phyloP scores from a whole-genome alignment of 2,888 invertebrate species.

The Nysson spinosus region DNA sequence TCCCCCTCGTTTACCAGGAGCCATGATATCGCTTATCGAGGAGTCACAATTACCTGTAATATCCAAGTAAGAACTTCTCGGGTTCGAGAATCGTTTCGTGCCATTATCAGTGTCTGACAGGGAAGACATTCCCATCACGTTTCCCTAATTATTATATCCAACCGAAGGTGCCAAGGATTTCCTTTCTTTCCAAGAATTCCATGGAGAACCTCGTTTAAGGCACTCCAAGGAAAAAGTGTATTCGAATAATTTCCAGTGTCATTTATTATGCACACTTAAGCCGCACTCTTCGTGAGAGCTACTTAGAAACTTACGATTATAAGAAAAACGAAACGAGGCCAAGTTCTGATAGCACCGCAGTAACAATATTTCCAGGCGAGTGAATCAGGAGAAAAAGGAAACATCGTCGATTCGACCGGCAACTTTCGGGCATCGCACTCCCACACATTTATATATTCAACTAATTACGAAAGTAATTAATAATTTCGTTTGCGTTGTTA shows the following conservation, averaged over 20 bases:
- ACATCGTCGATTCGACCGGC: no score
- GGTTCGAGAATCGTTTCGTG: slow-evolving; percentile 48
- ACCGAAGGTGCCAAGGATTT: slow-evolving; percentile 9
- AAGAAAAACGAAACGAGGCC: neutral
- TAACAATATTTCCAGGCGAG: no score
- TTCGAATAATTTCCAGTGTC: neutral
- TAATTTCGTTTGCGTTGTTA: slow-evolving; percentile 1
- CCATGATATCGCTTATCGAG: slow-evolving; percentile 13
- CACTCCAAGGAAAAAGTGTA: neutral
- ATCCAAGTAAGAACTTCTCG: slow-evolving; percentile 47
- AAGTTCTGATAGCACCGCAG: neutral
- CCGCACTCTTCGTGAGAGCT: neutral
- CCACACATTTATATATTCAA: slow-evolving; percentile 5
- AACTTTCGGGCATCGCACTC: no score
- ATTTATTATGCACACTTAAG: neutral
- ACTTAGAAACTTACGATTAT: neutral
- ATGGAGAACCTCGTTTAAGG: slow-evolving; percentile 11
- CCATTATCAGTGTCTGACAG: neutral
- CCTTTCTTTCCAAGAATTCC: neutral
- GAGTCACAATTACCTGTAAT: slow-evolving; percentile 58
- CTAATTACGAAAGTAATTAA: slow-evolving; percentile 15
- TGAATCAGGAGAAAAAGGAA: neutral
- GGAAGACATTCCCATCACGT: slow-evolving; percentile 61
- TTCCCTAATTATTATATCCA: slow-evolving; percentile 60
- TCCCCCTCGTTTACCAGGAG: neutral